Evolutionary conservation across 2,888 invertebrate species (phyloP), one percentile per base, ranked within the genome.

Genomic region (Dryobota labecula): DNA sequence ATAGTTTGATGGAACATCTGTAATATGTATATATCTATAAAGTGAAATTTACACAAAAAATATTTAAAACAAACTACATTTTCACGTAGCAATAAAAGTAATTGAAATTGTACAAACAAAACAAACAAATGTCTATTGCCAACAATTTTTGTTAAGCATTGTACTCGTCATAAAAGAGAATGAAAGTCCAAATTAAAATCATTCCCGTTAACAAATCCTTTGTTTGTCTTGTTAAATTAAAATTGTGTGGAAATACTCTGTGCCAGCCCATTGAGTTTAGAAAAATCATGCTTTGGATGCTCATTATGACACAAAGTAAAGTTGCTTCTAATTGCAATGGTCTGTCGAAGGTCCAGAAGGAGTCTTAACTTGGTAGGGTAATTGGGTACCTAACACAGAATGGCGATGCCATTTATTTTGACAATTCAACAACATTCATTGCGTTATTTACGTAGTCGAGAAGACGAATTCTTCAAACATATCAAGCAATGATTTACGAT

Each of bases 181-280:
- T 65, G 61, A 64, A 73, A 64, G 7, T 33, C 27, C 41, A 58
- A 82, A 78, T 73, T 67, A 70, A 79, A 82, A 72, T 82, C 38
- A 49, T 60, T 75, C 41, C 27, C n/a, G 27, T 64, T 61, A 4
- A 13, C 47, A 51, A 69, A 65, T 41, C 69, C 71, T 67, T 74
- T 83, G 60, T 71, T 30, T 54, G 13, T 49, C 11, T 63, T 45
- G 58, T 57, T 45, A 60, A 72, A 74, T 82, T 72, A 43, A 82
- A 78, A 63, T 69, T 53, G 62, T 54, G n/a, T 24, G 47, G 30
- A 45, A 62, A 58, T 47, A 49, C 1, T 76, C 5, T 33, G 27
- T 66, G 45, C 4, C n/a, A 30, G 33, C 11, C 13, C 30, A 47
- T 43, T 72, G 53, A 45, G 24, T 38, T 65, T 27, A 54, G 8